phyloP scores from a whole-genome alignment of 2,113 vertebrate species.

The Semnopithecus entellus region DNA sequence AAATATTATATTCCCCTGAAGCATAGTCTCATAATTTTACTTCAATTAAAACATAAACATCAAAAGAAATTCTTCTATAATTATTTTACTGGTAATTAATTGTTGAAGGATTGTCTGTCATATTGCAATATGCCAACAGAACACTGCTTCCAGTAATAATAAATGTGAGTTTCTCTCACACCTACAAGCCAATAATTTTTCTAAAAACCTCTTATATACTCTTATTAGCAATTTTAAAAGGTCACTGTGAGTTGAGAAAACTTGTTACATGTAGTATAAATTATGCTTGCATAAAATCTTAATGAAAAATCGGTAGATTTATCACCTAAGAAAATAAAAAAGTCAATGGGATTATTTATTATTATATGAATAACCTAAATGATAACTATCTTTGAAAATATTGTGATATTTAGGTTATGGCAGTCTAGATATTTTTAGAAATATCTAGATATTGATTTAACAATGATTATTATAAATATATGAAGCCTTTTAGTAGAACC shows the following conservation, averaged over 20 bases:
- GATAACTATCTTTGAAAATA: neutral
- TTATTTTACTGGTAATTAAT: neutral
- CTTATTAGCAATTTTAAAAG: neutral
- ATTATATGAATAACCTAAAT: neutral
- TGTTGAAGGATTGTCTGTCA: neutral
- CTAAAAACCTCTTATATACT: neutral
- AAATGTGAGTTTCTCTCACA: neutral
- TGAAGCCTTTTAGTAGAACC: neutral
- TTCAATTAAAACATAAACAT: slow-evolving; percentile 31
- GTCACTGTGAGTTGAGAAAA: neutral
- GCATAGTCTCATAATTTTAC: neutral
- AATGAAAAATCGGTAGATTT: neutral
- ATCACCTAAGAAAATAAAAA: neutral
- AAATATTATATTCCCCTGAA: neutral
- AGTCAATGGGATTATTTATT: neutral
- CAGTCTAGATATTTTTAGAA: neutral
- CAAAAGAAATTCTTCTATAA: slow-evolving; percentile 4
- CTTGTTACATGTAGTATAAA: neutral
- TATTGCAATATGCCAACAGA: neutral
- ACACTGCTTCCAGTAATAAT: neutral
- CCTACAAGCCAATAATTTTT: neutral
- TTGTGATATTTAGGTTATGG: neutral
- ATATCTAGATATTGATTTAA: neutral
- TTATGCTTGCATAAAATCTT: neutral
- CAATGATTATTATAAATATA: neutral